Percentiles rank a stretch among this genome's conserved stretches.
Conservation (phyloP, 2,888 invertebrate genomes). For the Cynaeus angustus region DNA sequence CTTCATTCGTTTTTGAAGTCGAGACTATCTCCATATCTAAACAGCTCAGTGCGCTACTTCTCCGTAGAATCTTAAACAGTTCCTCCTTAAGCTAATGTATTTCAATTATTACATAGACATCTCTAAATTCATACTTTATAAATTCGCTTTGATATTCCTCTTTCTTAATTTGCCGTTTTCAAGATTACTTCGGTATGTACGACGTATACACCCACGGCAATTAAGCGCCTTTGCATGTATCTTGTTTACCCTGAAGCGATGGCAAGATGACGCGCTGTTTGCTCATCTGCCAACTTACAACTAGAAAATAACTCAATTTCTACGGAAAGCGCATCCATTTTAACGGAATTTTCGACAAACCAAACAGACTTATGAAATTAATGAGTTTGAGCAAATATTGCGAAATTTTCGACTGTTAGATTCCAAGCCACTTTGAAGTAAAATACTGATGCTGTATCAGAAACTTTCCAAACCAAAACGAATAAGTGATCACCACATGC, state of each 20-base stretch:
- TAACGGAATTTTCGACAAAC: constrained; percentile 34
- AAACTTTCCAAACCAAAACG: too few relatives aligned
- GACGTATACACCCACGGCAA: constrained; percentile 28
- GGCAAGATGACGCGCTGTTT: constrained; percentile 32
- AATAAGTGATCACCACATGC: too few relatives aligned
- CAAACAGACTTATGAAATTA: constrained; percentile 18
- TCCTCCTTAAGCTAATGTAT: constrained; percentile 42
- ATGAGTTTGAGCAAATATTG: constrained; percentile 8
- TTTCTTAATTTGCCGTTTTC: constrained; percentile 32
- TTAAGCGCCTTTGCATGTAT: constrained; percentile 39
- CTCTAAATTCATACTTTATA: constrained; percentile 34
- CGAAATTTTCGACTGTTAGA: background rate
- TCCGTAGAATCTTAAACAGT: constrained; percentile 43
- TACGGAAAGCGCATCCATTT: constrained; percentile 31
- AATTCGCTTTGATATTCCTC: constrained; percentile 45
- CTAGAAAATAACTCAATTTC: constrained; percentile 40
- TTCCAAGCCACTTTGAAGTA: too few relatives aligned
- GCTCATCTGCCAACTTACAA: constrained; percentile 40
- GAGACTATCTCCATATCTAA: constrained; percentile 57
- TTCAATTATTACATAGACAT: constrained; percentile 45
- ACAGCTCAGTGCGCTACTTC: constrained; percentile 41
- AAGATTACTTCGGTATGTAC: constrained; percentile 36
- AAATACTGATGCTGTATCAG: too few relatives aligned
- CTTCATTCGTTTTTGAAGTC: constrained; percentile 64
- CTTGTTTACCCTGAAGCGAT: constrained; percentile 29